A percentile compares a stretch with the other conserved stretches of the same genome.
These are phyloP conservation scores for Parus major DNA, from an alignment of 2,113 vertebrate species.

Conservation along the genomic window DNA sequence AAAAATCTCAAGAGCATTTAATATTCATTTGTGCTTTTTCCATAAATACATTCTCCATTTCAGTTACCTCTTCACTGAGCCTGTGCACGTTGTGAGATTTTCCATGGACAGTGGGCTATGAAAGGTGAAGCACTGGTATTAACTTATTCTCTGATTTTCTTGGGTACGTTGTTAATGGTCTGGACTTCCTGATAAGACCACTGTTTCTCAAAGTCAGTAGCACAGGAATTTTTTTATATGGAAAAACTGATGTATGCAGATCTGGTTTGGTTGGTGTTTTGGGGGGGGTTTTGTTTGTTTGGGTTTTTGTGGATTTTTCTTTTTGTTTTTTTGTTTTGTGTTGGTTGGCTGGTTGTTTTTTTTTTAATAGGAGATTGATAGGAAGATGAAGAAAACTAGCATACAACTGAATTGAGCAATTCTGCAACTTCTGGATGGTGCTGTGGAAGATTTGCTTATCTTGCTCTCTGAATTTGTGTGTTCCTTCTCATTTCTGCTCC, in stretches of 20 bases:
- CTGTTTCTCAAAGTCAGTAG: background rate
- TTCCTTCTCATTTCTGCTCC: background rate
- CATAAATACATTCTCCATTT: background rate
- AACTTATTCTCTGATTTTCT: background rate
- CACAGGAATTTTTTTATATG: background rate
- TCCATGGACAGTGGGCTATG: background rate
- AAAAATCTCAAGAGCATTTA: background rate
- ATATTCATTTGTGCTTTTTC: background rate
- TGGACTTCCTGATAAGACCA: background rate
- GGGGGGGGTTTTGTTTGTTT: background rate
- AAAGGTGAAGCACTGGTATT: background rate
- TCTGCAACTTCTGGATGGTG: background rate
- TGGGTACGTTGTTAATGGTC: background rate
- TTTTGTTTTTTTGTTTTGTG: background rate
- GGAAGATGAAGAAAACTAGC: background rate
- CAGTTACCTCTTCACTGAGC: background rate
- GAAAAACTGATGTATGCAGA: background rate
- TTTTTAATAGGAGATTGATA: background rate
- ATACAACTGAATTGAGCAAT: background rate
- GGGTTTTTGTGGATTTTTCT: background rate
- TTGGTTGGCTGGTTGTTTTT: background rate
- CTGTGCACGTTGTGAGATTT: background rate
- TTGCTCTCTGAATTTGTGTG: background rate
- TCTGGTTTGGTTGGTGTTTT: background rate
- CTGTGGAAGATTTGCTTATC: background rate